Base-by-base conservation (phyloP, 2,888 invertebrate genomes). In the Orthosia incerta region DNA sequence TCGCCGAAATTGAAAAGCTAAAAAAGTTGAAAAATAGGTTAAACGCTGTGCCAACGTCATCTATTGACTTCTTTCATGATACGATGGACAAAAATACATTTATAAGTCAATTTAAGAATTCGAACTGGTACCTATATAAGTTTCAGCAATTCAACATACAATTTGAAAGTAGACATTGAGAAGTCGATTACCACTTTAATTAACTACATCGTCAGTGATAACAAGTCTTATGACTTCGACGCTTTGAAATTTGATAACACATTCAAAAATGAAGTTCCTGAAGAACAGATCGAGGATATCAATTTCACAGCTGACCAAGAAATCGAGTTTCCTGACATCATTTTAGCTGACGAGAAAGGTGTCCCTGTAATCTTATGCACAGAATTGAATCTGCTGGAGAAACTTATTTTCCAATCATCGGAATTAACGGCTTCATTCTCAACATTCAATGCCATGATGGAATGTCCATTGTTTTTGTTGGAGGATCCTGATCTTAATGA, bases 291-390 rank as follows among this genome's bases (percentile, higher is more conserved):
- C 1, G 82, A 83, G 23, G 83, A 90, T 67, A 80, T 90, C 1
- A 72, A 89, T 73, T 91, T 91, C 51, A 48, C 83, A 62, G 23
- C 82, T 11, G 90, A 89, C 63, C 87, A 90, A 85, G 89, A 90
- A 84, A 90, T 92, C n/a, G 82, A 82, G 48, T 92, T 92, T 53
- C 92, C 92, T 61, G 92, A 92, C 68, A 84, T 92, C 4, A 92
- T 92, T 77, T 62, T 90, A 26, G 86, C 86, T 13, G 88, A 91
- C 57, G 89, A 92, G 0, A 92, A 87, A 84, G 91, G 91, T 75
- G 85, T 92, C 3, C 92, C 92, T 65, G 92, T 92, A 50, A 71
- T 92, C 63, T 67, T 92, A 55, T 63, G 89, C 57, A 88, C 87
- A 4, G 71, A 88, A 65, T 81, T 87, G 0, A 89, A 88, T 84